A percentile compares a stretch with the other conserved stretches of the same genome.
Conservation (phyloP, 2,113 vertebrate genomes). For the Dromas ardeola region DNA sequence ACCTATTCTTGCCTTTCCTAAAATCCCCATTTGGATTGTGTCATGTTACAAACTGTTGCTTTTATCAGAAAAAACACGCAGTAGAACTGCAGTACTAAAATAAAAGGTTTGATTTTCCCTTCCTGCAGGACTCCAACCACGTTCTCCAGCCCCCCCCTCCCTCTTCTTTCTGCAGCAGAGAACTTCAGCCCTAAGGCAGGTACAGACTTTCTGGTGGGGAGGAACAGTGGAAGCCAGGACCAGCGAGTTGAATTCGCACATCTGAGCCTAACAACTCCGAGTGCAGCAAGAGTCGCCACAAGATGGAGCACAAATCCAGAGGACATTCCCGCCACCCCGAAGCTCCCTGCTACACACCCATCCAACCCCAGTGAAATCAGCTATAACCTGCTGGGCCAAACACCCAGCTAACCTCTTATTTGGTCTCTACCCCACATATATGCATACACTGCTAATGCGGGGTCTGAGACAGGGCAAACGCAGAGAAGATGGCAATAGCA, state of each 20-base stretch:
- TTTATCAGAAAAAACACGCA: background rate
- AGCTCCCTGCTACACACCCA: background rate
- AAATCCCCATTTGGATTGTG: background rate
- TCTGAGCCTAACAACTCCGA: background rate
- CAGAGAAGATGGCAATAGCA: background rate
- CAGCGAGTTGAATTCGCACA: background rate
- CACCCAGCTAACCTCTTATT: background rate
- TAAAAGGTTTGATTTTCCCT: background rate
- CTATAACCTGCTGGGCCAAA: background rate
- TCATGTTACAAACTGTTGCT: background rate
- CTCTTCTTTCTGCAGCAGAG: background rate
- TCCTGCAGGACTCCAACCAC: background rate
- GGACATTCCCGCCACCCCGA: background rate
- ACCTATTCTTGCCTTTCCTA: background rate
- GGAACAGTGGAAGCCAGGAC: background rate
- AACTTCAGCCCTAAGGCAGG: background rate
- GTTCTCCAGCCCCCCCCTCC: background rate
- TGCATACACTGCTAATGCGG: background rate
- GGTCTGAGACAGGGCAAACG: background rate
- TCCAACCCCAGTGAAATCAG: background rate
- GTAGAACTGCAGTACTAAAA: background rate
- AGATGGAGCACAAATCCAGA: slow-evolving; percentile 53
- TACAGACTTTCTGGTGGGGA: background rate
- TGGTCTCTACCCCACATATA: rapidly evolving
- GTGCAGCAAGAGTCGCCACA: background rate